Percentiles rank a stretch among this genome's conserved stretches.
These are phyloP conservation scores for Synanthedon tipuliformis DNA, from an alignment of 2,888 invertebrate species.

Conservation along the genomic window DNA sequence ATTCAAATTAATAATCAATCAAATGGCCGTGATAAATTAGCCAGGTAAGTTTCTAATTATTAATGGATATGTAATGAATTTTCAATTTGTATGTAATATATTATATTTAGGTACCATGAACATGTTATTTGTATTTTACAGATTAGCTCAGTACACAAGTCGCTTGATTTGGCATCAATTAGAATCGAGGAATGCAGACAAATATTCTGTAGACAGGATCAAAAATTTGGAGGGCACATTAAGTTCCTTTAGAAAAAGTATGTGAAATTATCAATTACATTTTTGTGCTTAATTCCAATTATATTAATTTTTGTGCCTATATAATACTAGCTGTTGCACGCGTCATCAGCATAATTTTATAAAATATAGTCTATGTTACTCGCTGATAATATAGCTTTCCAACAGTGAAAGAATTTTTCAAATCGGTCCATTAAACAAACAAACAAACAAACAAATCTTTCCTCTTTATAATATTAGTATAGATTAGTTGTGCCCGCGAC, in stretches of 20 bases:
- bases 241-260: constrained; percentile 89
- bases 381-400: no score
- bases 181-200: constrained; percentile 71
- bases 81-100: no score
- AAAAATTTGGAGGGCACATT: constrained; percentile 86
- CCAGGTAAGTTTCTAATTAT: constrained; percentile 38
- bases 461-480: no score
- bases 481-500: no score
- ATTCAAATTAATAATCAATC: constrained; percentile 67
- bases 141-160: constrained; percentile 85
- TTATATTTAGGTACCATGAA: background rate
- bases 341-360: no score
- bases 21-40: constrained; percentile 67
- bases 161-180: constrained; percentile 84
- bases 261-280: constrained; percentile 8
- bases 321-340: background rate
- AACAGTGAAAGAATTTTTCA: no score
- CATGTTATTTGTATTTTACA: constrained; percentile 40
- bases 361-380: no score
- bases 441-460: no score
- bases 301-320: no score
- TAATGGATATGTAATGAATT: no score
- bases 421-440: no score
- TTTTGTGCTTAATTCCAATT: no score
- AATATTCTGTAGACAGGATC: constrained; percentile 77